Base-by-base conservation (phyloP, 2,797 vertebrate species). In the Leptodactylus fallax region DNA sequence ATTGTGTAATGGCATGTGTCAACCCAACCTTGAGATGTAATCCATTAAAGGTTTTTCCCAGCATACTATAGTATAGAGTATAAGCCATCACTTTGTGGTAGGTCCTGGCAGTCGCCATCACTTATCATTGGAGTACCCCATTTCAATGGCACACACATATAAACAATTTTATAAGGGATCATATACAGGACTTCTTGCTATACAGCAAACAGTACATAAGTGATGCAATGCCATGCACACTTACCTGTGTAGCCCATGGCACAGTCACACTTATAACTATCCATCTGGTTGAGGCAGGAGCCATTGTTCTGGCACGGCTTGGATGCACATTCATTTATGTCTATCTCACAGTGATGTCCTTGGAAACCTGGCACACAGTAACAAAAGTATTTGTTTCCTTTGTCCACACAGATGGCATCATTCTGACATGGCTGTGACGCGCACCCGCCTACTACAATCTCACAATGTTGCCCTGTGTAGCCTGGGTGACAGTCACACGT, bases 311-410 rank as follows among this genome's bases (percentile, higher is more conserved):
- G 93, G 87, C 98, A 99, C 27, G 98, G 98, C 87, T 87, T 93
- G 16, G 98, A 99, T 0, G 97, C 97, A 17, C 98, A 99, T 91
- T 99, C 98, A 0, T 99, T 96, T 89, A 99, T 99, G 93, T 99
- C 97, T 90, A 99, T 94, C 87, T 98, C 97, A 27, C 98, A 99
- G 94, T 93, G 95, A 84, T 94, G 95, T 19, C 98, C 98, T 91
- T 99, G 98, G 94, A 97, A 99, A 5, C 98, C 98, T 0, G 98
- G 98, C 88, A 99, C 98, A 0, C 98, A 99, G 95, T 97, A 99
- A 88, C 98, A 99, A 88, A 95, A 95, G 76, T 95, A 95, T 45
- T 93, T 88, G 2, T 93, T 91, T 5, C 93, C 85, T 0, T 93
- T 89, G 21, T 98, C 95, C 61, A 95, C 90, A 90, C 98, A 99